phyloP scores from a whole-genome alignment of 2,888 invertebrate species.

The Apocheima hispidaria region DNA sequence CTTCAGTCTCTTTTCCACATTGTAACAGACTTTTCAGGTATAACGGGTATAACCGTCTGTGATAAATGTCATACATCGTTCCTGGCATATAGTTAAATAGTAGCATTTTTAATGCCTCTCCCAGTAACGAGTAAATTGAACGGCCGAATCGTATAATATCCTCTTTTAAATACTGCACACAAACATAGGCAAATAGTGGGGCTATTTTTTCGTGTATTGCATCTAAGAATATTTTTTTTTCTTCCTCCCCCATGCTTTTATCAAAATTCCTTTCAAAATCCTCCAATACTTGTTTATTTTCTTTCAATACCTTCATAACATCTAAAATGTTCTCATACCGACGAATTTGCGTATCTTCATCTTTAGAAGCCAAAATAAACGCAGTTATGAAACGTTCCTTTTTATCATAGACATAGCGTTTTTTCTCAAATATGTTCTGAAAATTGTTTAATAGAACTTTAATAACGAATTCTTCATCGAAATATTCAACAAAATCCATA shows the following conservation, averaged over 20 bases:
- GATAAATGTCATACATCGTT: background rate
- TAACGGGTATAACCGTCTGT: background rate
- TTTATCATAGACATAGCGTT: conserved; percentile 21
- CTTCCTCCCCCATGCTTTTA: conserved; percentile 17
- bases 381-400: conserved; percentile 41
- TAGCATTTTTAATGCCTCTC: conserved; percentile 30
- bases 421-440: conserved; percentile 40
- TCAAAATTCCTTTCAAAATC: conserved; percentile 19
- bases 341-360: conserved; percentile 49
- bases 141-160: conserved; percentile 42
- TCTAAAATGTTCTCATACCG: conserved; percentile 49
- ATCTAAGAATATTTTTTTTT: conserved; percentile 1
- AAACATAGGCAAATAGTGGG: conserved; percentile 41
- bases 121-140: conserved; percentile 40
- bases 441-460: conserved; percentile 48
- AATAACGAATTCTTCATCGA: conserved; percentile 56
- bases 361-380: conserved; percentile 51
- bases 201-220: conserved; percentile 41
- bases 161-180: conserved; percentile 42
- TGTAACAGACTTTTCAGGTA: conserved; percentile 28
- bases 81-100: conserved; percentile 9
- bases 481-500: conserved; percentile 48
- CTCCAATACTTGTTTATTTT: conserved; percentile 35
- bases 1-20: conserved; percentile 25
- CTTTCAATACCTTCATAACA: conserved; percentile 45